Base-by-base conservation (phyloP, 2,113 vertebrate genomes). In the Tenebrosternarchus preto region DNA sequence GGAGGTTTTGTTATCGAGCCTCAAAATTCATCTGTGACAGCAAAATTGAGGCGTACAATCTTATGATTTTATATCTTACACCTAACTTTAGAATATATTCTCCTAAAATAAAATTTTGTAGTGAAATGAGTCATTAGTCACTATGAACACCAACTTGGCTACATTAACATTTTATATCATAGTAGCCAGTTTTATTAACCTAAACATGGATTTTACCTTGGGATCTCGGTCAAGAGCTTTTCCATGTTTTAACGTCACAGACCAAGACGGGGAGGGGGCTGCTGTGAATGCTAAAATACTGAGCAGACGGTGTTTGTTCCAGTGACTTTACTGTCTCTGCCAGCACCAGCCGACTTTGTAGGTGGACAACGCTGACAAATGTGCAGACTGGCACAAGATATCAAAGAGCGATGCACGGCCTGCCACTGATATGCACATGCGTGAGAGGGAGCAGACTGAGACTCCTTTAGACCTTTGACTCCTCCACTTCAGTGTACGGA, bases 221-320 rank as follows among this genome's bases (percentile, higher is more conserved):
- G 22, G 60, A 74, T 64, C 50, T 43, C 39, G 31, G 57, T 25
- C n/a, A n/a, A 71, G 50, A 31, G 57, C 56, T 80, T 67, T 36
- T 61, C 74, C 12, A 25, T 7, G 17, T n/a, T 39, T 84, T 31
- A 76, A 43, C 24, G 74, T 72, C 57, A 60, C 24, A 59, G 53
- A 85, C 64, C 61, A 80, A 83, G 79, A 57, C 55, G 73, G 70
- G 77, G 78, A 80, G 64, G 69, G 39, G 63, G 64, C 24, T 43
- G 20, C 50, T 75, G 50, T 70, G 78, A 69, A 83, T 29, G 53
- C 81, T 80, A 76, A 86, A 77, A 80, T 73, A 80, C 83, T 78
- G 81, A 85, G 84, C 85, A 87, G 86, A 85, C 84, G 84, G 84
- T 85, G 86, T 88, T 87, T 89, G 85, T 89, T 83, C 77, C 81